A percentile compares a stretch with the other conserved stretches of the same genome.
phyloP scores from a whole-genome alignment of 2,797 vertebrate genomes.

The Pantherophis alleghaniensis region DNA sequence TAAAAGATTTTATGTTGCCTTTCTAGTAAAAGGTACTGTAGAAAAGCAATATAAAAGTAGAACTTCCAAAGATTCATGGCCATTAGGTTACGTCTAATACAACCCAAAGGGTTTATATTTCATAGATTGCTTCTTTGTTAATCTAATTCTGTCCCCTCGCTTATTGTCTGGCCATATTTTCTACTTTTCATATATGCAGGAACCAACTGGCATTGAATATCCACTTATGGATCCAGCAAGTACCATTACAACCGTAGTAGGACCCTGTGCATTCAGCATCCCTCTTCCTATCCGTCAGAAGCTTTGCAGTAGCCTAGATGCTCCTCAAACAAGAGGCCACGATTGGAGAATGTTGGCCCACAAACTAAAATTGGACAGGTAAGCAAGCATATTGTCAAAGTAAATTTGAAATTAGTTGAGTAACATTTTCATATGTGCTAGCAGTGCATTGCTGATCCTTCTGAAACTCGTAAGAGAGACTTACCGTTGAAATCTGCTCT shows the following conservation, averaged over 20 bases:
- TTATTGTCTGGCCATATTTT: not conserved
- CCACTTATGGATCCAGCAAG: slow-evolving; percentile 87
- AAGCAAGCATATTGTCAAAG: slow-evolving; percentile 21
- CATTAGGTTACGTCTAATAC: not conserved
- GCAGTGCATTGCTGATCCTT: not conserved
- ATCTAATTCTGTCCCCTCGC: not conserved
- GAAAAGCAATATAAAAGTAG: not conserved
- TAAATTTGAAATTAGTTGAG: not conserved
- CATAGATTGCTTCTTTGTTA: not conserved
- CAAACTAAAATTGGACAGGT: slow-evolving; percentile 97
- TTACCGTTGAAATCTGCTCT: not conserved
- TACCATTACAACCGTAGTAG: slow-evolving; percentile 87
- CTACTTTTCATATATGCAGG: slow-evolving; percentile 70
- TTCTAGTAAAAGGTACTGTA: not conserved
- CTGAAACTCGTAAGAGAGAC: not conserved
- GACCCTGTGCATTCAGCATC: slow-evolving; percentile 93
- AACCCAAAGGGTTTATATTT: not conserved
- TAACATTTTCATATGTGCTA: not conserved
- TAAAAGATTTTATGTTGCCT: not conserved
- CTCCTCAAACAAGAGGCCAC: slow-evolving; percentile 92
- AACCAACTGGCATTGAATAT: slow-evolving; percentile 86
- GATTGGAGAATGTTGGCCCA: slow-evolving; percentile 98
- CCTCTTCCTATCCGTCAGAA: slow-evolving; percentile 95
- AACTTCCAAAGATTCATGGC: not conserved
- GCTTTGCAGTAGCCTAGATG: slow-evolving; percentile 94